Percentiles rank a stretch among this genome's conserved stretches.
Evolutionary conservation across 2,797 vertebrate genomes (phyloP).

Genomic region (Acanthornis magna): DNA sequence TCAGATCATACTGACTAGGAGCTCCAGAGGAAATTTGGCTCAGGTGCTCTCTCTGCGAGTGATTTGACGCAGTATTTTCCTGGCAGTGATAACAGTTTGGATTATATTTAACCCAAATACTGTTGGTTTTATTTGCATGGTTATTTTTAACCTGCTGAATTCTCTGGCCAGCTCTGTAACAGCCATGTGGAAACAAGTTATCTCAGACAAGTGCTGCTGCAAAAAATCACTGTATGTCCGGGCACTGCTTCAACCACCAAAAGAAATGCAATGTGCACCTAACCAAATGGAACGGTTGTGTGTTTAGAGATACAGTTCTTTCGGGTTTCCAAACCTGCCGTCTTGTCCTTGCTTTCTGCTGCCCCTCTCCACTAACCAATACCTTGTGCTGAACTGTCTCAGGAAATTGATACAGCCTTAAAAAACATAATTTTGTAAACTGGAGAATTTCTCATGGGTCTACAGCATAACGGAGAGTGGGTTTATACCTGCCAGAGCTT

Average conservation of each 20-base stretch:
- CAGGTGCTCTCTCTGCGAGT: background rate
- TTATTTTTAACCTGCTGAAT: slow-evolving; percentile 36
- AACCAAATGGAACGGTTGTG: background rate
- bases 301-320: background rate
- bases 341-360: background rate
- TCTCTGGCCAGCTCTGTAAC: background rate
- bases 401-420: background rate
- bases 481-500: background rate
- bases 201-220: background rate
- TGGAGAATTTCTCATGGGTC: background rate
- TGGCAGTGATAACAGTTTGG: background rate
- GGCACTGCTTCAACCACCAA: background rate
- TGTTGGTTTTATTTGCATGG: background rate
- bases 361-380: accelerated
- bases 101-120: background rate
- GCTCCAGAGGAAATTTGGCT: background rate
- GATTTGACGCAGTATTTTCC: background rate
- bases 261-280: background rate
- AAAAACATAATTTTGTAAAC: background rate
- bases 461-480: background rate
- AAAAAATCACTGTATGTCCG: background rate
- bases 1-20: background rate
- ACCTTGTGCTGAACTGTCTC: background rate
- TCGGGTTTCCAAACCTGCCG: background rate
- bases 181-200: background rate